phyloP scores from a whole-genome alignment of 2,888 invertebrate species.

The Itoplectis maculator region DNA sequence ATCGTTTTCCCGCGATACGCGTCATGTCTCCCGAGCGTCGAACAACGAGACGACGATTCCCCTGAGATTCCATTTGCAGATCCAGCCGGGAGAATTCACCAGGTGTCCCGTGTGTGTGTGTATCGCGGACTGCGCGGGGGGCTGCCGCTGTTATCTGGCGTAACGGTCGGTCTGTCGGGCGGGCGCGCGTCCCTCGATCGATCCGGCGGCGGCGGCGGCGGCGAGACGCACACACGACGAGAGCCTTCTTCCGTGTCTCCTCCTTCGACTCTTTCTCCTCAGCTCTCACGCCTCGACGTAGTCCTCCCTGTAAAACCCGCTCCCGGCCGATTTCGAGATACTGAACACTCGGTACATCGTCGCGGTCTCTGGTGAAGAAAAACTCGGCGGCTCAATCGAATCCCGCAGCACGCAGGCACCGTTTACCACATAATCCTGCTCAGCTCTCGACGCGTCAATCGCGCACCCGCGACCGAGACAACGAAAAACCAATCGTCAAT shows the following conservation, averaged over 20 bases:
- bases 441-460: neutral
- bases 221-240: conserved; percentile 17
- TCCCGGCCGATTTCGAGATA: conserved; percentile 69
- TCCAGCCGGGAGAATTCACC: conserved; percentile 16
- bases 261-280: no score
- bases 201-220: conserved; percentile 8
- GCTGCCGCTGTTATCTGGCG: neutral
- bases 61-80: no score
- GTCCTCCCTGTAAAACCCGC: conserved; percentile 74
- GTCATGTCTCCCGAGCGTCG: neutral
- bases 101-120: conserved; percentile 1
- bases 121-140: no score
- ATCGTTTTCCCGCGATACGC: neutral
- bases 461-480: neutral
- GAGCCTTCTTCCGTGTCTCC: no score
- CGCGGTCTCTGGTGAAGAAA: neutral
- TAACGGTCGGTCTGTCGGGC: conserved; percentile 9
- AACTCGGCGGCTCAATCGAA: neutral
- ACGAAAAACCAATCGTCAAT: neutral
- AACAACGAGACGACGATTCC: no score
- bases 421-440: conserved; percentile 1
- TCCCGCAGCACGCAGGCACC: neutral
- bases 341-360: conserved; percentile 71
- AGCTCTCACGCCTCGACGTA: conserved; percentile 61
- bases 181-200: conserved; percentile 23